Evolutionary conservation across 2,797 vertebrate species (phyloP), one percentile per base, ranked within the genome.

Genomic region (Pogoniulus pusillus): DNA sequence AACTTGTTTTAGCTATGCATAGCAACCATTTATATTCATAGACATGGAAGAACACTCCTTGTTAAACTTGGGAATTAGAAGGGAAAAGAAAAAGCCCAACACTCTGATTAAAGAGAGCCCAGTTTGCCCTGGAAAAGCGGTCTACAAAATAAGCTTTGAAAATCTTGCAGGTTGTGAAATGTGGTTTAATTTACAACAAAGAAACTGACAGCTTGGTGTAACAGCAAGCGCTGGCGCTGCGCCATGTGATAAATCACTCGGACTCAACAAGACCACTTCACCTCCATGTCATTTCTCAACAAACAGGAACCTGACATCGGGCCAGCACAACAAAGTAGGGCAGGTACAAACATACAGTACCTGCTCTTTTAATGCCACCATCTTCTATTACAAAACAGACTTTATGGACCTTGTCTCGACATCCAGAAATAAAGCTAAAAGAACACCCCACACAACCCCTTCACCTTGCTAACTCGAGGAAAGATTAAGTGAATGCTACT

Each of bases 91-190:
- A n/a, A 23, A 41, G 3, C 19, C 18, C 19, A 47, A 29, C 63
- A 22, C 74, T 77, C 20, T 11, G 41, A 93, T 82, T 74, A 85
- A 89, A 92, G 51, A 68, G 7, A 91, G 29, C 10, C 16, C 23
- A 34, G 27, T 81, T 43, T 89, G 27, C 62, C 55, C 83, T 87
- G 29, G 32, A 86, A 95, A 81, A 82, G 49, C 70, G 83, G 35
- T 93, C 85, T 81, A 84, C 81, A 94, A 94, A 90, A 96, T 74
- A 91, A 93, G 94, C 78, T 78, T 66, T 57, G 32, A 72, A 84
- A 85, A 81, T 82, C 45, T 87, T 89, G 82, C 29, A 82, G 49
- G 69, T 64, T 92, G 53, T 71, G 87, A 93, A 95, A 88, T 2
- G 0, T 80, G 70, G 75, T 90, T 76, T 85, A 94, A 89, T 93